Percentiles rank a stretch among this genome's conserved stretches.
Conservation (phyloP, 2,888 invertebrate species). For the Odontocerum albicorne region DNA sequence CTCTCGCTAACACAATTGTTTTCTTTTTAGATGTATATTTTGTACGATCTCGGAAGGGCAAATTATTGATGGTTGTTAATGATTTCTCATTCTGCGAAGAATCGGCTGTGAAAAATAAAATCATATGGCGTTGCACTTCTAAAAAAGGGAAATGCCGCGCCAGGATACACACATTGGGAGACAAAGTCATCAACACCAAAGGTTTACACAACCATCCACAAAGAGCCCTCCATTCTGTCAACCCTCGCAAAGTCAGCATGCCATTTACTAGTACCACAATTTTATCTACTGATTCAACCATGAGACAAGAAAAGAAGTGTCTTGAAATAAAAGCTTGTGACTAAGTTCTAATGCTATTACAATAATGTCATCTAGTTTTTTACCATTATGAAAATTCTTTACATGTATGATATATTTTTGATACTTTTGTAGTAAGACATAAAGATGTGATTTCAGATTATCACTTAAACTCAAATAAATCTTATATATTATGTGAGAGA, state of each 20-base stretch:
- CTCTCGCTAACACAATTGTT: slow-evolving; percentile 2
- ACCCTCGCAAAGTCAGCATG: not conserved
- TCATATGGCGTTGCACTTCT: slow-evolving; percentile 58
- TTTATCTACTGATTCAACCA: not conserved
- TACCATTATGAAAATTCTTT: no score
- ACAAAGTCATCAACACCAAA: slow-evolving; percentile 55
- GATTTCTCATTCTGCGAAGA: slow-evolving; percentile 59
- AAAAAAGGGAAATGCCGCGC: slow-evolving; percentile 59
- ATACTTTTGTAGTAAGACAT: no score
- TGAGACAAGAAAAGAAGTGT: not conserved
- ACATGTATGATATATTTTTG: no score
- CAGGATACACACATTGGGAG: slow-evolving; percentile 54
- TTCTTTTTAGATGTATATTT: slow-evolving; percentile 39
- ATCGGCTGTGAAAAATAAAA: slow-evolving; percentile 55
- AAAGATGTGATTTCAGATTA: no score
- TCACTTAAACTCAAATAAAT: no score
- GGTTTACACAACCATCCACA: slow-evolving; percentile 58
- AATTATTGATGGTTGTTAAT: slow-evolving; percentile 59
- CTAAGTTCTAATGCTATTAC: no score
- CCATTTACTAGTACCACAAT: no score
- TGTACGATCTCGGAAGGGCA: slow-evolving; percentile 56
- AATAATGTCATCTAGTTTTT: no score
- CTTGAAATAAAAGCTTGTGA: slow-evolving; percentile 1
- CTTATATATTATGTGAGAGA: no score
- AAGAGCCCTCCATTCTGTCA: slow-evolving; percentile 36